Evolutionary conservation across 1,140 invertebrate species (phyloP).

Genomic region (Polypedilum pembai): DNA sequence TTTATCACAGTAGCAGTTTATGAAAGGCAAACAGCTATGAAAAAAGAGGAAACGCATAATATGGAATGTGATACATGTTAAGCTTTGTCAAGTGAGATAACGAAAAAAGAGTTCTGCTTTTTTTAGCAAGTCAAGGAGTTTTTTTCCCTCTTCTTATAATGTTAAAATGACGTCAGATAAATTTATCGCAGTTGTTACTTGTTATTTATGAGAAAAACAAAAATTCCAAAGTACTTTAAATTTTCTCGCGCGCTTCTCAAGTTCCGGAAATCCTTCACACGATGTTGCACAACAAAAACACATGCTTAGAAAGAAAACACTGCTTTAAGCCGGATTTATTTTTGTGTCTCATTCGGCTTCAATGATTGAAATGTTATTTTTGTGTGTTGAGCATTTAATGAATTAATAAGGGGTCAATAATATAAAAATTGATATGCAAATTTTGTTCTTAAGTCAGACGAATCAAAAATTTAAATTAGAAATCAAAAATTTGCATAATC

Average conservation of each 20-base stretch:
- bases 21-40: not conserved
- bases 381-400: too few species aligned
- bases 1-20: not conserved
- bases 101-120: not conserved
- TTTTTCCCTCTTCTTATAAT: not conserved
- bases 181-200: not conserved
- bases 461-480: too few species aligned
- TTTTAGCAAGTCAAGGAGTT: not conserved
- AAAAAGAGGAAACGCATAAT: too few species aligned
- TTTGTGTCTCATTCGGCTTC: too few species aligned
- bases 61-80: too few species aligned
- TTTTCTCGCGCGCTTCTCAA: not conserved
- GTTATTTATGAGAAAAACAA: not conserved
- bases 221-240: not conserved
- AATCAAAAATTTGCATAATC: too few species aligned
- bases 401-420: too few species aligned
- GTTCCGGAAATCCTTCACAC: not conserved
- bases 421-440: too few species aligned
- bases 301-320: not conserved
- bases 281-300: not conserved
- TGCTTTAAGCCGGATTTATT: not conserved
- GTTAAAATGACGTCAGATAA: not conserved
- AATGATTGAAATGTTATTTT: too few species aligned
- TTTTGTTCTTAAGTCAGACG: too few species aligned
- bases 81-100: not conserved